These are phyloP conservation scores for Lepilemur septentrionalis DNA, from an alignment of 2,797 vertebrate genomes.

Conservation along the genomic window DNA sequence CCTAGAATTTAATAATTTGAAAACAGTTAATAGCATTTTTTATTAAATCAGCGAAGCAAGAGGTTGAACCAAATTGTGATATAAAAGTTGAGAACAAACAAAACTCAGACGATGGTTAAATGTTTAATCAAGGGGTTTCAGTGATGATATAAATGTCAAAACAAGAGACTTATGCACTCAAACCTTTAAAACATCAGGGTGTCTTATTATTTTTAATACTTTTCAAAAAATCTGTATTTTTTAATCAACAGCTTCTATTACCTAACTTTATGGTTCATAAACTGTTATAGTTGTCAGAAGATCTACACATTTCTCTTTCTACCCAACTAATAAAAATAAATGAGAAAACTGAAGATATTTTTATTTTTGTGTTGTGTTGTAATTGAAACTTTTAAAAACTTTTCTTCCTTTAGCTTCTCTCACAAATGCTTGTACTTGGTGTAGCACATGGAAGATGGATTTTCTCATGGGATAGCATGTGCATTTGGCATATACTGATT, in stretches of 20 bases:
- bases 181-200: slow-evolving; percentile 56
- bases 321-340: slow-evolving; percentile 72
- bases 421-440: not conserved
- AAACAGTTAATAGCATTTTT: slow-evolving; percentile 56
- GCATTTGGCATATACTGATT: not conserved
- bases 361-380: slow-evolving; percentile 30
- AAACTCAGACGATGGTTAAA: slow-evolving; percentile 54
- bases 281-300: slow-evolving; percentile 59
- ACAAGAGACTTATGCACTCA: slow-evolving; percentile 35
- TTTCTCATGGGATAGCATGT: not conserved
- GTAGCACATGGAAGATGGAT: not conserved
- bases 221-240: slow-evolving; percentile 65
- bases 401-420: not conserved
- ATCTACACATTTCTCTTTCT: slow-evolving; percentile 29
- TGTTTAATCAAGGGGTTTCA: slow-evolving; percentile 63
- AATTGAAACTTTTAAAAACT: slow-evolving; percentile 23
- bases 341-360: slow-evolving; percentile 54
- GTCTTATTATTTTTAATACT: slow-evolving; percentile 68
- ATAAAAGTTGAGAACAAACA: slow-evolving; percentile 68
- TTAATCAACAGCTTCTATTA: slow-evolving; percentile 71
- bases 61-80: slow-evolving; percentile 54
- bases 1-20: slow-evolving; percentile 55
- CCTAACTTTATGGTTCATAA: slow-evolving; percentile 68
- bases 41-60: slow-evolving; percentile 65
- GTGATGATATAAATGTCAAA: slow-evolving; percentile 58